Base-by-base conservation (phyloP, 2,888 invertebrate species). In the Cabera pusaria region DNA sequence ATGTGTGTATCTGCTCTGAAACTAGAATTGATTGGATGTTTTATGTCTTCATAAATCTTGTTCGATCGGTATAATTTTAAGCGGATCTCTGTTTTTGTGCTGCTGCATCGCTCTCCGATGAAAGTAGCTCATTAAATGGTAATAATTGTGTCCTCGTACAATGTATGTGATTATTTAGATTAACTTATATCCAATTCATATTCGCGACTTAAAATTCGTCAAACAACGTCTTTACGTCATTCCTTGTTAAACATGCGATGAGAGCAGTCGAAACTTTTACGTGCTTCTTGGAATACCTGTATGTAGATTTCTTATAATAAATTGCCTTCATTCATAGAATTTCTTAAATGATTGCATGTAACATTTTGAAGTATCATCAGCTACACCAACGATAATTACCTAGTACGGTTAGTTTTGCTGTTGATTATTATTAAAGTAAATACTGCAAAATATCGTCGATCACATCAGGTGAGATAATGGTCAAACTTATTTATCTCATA, bases 181-280 rank as follows among this genome's bases (percentile, higher is more conserved):
- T n/a, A n/a, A n/a, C n/a, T n/a, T n/a, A n/a, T n/a, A n/a, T n/a
- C n/a, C n/a, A n/a, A 27, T 20, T 37, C 21, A 17, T 28, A 23
- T 7, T 3, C 12, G 18, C 24, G 5, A 17, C 25, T 25, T 22
- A 22, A 24, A 9, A 38, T 38, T 37, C 37, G 19, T 21, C 2
- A 11, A 24, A 14, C 17, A 18, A 7, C 38, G 17, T 8, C 28
- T 25, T 43, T 37, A 14, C 33, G 37, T 38, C 29, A 43, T 47
- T 21, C 9, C 7, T 29, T 38, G 18, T 23, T 35, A 26, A 21
- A 40, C 6, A 40, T 28, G 26, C 12, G 26, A 33, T 14, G 23
- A 7, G 39, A 34, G 5, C 29, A 18, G 10, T 14, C 29, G 24
- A 3, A 25, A 40, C 18, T 40, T 31, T 29, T 21, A 20, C 28